phyloP scores from a whole-genome alignment of 2,113 vertebrate genomes.

The Mellivora capensis region DNA sequence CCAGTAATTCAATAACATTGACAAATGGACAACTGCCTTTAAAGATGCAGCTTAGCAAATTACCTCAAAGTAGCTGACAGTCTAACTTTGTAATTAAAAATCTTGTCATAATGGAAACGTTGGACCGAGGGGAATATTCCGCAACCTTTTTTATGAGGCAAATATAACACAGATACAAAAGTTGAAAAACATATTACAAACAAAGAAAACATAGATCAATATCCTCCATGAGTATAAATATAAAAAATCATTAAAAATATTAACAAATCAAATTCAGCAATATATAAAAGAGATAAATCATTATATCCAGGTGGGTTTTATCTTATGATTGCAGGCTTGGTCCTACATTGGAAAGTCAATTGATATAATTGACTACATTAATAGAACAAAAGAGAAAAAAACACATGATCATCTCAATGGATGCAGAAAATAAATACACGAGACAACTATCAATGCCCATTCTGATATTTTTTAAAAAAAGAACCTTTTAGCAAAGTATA shows the following conservation, averaged over 20 bases:
- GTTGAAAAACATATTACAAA: neutral
- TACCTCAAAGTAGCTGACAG: neutral
- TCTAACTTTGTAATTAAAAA: neutral
- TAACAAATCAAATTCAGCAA: neutral
- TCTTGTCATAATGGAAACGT: neutral
- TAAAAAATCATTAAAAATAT: neutral
- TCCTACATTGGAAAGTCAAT: neutral
- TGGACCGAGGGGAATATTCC: neutral
- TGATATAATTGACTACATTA: neutral
- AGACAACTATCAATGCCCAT: neutral
- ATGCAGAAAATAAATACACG: neutral
- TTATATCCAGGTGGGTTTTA: neutral
- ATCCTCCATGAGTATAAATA: neutral
- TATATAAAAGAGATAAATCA: neutral
- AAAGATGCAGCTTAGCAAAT: neutral
- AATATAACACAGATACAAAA: neutral
- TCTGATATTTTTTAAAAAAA: neutral
- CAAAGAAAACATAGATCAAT: neutral
- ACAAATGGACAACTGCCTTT: neutral
- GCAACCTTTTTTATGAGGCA: neutral
- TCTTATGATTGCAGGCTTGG: neutral
- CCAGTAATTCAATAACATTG: neutral
- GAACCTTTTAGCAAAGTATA: neutral
- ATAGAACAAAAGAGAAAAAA: neutral
- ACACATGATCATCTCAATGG: neutral